phyloP scores from a whole-genome alignment of 2,797 vertebrate species.

The Nothura maculosa region DNA sequence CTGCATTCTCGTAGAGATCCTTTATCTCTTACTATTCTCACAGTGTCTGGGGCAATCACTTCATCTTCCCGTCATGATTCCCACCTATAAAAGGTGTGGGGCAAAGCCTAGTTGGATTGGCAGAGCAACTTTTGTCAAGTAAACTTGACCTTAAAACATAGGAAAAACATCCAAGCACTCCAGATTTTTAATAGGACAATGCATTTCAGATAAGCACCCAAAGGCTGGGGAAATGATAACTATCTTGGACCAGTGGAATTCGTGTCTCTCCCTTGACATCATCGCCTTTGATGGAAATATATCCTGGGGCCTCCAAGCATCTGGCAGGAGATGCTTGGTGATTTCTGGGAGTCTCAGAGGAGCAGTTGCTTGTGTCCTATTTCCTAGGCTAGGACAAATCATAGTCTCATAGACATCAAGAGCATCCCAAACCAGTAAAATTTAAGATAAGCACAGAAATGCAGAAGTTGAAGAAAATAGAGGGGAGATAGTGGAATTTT shows the following conservation, averaged over 20 bases:
- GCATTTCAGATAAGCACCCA: constrained; percentile 7
- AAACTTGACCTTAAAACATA: not conserved
- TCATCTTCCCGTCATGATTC: not conserved
- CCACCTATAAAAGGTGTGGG: not conserved
- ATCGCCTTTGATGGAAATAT: not conserved
- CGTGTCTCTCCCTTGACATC: not conserved
- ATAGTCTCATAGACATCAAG: not conserved
- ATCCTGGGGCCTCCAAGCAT: not conserved
- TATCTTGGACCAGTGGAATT: not conserved
- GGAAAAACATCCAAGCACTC: not conserved
- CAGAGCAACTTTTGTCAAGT: not conserved
- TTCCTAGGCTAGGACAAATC: not conserved
- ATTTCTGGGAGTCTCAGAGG: constrained; percentile 19
- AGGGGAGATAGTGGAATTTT: not conserved
- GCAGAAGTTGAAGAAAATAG: not conserved
- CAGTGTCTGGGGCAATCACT: not conserved
- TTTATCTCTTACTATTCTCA: not conserved
- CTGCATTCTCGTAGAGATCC: not conserved
- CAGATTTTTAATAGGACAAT: not conserved
- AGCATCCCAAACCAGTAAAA: not conserved
- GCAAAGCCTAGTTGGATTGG: not conserved
- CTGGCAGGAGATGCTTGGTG: not conserved
- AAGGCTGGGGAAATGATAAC: not conserved
- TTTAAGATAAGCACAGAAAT: not conserved
- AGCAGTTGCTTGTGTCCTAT: constrained; percentile 16